Evolutionary conservation across 2,113 vertebrate genomes (phyloP), one percentile per base, ranked within the genome.

Genomic region (Labeo catla): DNA sequence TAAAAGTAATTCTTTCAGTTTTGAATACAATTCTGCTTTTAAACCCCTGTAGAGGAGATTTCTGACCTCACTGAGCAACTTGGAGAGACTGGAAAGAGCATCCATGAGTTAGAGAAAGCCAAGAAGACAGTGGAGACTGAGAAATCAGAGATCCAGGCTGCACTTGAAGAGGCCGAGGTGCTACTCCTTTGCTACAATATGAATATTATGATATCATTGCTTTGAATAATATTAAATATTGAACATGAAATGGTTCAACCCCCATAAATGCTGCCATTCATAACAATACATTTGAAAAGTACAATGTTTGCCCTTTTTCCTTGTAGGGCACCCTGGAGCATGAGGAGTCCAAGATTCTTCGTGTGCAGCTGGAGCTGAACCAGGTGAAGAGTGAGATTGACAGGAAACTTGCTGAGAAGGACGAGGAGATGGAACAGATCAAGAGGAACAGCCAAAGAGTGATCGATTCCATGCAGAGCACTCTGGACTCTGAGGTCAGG

Each of bases 81-180:
- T n/a, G 57, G 57, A n/a, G 57, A 61, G 21, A 61, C 57, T 61
- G 57, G 57, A 59, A 96, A 96, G 87, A 93, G 92, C 0, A 93
- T 96, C 15, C 95, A 96, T 76, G 95, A 96, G 84, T 36, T 96
- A 50, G 96, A 96, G 81, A 96, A 96, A 87, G 52, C 93, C 49
- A 96, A 96, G 91, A 96, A 96, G 88, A 93, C 94, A 52, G 84
- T 93, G 88, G 95, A 96, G 61, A 91, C 94, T 74, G 95, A 96
- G 68, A 96, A 96, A 79, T 0, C 28, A 66, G 79, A 81, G 84
- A 78, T 78, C 50, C 76, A 78, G 76, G 6, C 76, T 36, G 76
- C 76, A 39, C 36, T 84, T 15, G 83, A 85, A 43, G 84, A 61
- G 2, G 50, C 50, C 0, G 50, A 59, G 57, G 57, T 59, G 19